Evolutionary conservation across 2,797 vertebrate species (phyloP).

Genomic region (Morelia viridis): DNA sequence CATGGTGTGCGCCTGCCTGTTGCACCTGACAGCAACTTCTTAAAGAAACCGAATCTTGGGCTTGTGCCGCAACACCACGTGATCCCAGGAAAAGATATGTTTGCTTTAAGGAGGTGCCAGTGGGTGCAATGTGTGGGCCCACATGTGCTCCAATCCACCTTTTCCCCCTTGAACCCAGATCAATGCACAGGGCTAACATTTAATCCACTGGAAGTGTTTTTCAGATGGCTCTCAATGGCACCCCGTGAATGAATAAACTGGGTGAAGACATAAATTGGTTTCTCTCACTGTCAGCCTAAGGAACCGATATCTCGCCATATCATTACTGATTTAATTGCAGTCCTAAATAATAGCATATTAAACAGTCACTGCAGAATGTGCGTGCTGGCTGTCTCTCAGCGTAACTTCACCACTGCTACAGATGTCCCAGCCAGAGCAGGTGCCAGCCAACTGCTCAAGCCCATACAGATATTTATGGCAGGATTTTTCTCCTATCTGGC

Average conservation of each 20-base stretch:
- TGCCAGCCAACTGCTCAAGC: neutral
- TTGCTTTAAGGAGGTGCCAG: neutral
- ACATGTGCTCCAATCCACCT: too few species aligned
- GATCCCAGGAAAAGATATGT: neutral
- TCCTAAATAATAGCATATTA: neutral
- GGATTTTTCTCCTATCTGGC: neutral
- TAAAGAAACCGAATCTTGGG: neutral
- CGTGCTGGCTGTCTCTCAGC: neutral
- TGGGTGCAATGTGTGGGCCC: neutral
- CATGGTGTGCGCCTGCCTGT: neutral
- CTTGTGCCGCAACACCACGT: neutral
- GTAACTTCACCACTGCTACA: neutral
- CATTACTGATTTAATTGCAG: neutral
- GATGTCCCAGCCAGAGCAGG: neutral
- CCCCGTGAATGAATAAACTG: neutral
- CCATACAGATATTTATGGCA: neutral
- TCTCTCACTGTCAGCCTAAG: neutral
- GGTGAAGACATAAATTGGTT: neutral
- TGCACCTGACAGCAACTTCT: neutral
- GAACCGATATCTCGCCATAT: neutral
- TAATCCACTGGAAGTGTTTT: neutral
- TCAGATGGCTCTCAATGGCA: too few species aligned
- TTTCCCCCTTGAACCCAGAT: too few species aligned
- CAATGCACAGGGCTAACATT: neutral
- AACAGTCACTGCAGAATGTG: neutral